Evolutionary conservation across 2,113 vertebrate genomes (phyloP).

Genomic region (Coregonus clupeaformis): DNA sequence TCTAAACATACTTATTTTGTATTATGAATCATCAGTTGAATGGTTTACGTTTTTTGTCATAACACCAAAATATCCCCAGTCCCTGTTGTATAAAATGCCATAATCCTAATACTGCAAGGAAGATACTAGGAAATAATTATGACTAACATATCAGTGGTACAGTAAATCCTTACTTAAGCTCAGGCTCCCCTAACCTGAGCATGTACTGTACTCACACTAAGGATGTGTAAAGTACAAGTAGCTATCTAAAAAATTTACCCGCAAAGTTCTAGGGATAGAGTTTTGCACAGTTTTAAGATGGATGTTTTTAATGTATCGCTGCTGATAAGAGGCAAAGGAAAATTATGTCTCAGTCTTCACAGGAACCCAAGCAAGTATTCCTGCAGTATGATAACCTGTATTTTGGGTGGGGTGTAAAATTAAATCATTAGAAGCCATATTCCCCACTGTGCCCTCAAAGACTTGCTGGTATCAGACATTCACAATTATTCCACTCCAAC

Average conservation of each 20-base stretch:
- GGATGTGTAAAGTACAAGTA: neutral
- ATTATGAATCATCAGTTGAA: no score
- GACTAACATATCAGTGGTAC: no score
- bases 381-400: slow-evolving; percentile 10
- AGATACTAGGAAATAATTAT: no score
- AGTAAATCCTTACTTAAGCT: no score
- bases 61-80: no score
- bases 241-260: no score
- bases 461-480: neutral
- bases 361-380: slow-evolving; percentile 17
- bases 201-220: no score
- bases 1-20: no score
- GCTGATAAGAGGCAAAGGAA: slow-evolving; percentile 2
- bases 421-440: slow-evolving; percentile 6
- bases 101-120: no score
- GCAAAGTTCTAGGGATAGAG: neutral
- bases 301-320: slow-evolving; percentile 30
- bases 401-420: slow-evolving; percentile 9
- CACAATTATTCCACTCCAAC: neutral
- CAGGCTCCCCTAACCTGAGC: no score
- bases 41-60: no score
- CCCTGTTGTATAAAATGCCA: no score
- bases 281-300: slow-evolving; percentile 2
- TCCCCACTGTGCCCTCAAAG: neutral
- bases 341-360: slow-evolving; percentile 19